A percentile compares a stretch with the other conserved stretches of the same genome.
Evolutionary conservation across 2,888 invertebrate genomes (phyloP).

Genomic region (Sphinx pinastri): DNA sequence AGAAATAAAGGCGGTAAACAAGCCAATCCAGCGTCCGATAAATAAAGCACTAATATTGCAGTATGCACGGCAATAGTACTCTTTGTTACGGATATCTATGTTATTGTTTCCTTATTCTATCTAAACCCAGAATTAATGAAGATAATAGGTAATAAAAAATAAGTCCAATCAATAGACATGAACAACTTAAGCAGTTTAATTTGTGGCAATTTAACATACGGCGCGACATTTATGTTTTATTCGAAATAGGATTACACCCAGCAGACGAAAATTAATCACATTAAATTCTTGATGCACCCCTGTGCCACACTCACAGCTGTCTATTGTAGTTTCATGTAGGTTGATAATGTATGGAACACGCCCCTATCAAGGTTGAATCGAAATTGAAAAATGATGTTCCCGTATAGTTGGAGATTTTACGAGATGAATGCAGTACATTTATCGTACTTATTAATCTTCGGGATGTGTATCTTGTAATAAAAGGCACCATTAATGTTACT

Average conservation of each 20-base stretch:
- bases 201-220: slow-evolving; percentile 4
- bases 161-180: not conserved
- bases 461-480: not conserved
- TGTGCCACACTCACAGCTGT: slow-evolving; percentile 14
- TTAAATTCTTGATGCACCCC: slow-evolving; percentile 25
- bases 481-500: not conserved
- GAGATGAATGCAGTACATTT: slow-evolving; percentile 18
- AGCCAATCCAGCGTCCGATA: not conserved
- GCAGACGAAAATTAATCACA: slow-evolving; percentile 25
- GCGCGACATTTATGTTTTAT: slow-evolving; percentile 6
- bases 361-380: slow-evolving; percentile 22
- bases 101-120: not conserved
- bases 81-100: not conserved
- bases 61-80: not conserved
- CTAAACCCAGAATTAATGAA: not conserved
- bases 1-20: not conserved
- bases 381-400: slow-evolving; percentile 24
- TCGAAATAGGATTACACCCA: slow-evolving; percentile 12
- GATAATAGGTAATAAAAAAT: not conserved
- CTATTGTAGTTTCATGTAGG: slow-evolving; percentile 20
- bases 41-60: not conserved
- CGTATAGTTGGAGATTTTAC: slow-evolving; percentile 21
- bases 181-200: not conserved
- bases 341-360: slow-evolving; percentile 19
- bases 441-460: slow-evolving; percentile 14